Conservation (phyloP, 2,888 invertebrate genomes). For the Luffia ferchaultella region DNA sequence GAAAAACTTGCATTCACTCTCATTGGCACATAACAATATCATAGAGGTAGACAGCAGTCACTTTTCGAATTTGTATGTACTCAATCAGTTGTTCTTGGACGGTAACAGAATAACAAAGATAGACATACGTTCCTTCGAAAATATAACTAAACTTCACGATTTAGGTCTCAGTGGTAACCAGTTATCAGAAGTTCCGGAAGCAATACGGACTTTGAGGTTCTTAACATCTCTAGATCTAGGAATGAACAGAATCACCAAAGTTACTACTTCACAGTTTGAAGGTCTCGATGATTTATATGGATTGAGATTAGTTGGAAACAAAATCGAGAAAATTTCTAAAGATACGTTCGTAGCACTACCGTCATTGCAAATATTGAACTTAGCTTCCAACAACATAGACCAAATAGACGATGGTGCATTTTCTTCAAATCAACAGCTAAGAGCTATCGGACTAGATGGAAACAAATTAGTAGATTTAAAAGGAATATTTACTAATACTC, state of each 20-base stretch:
- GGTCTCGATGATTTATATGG: slow-evolving; percentile 79
- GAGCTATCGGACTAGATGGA: slow-evolving; percentile 79
- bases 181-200: slow-evolving; percentile 74
- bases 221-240: slow-evolving; percentile 83
- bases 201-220: slow-evolving; percentile 73
- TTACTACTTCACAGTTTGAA: slow-evolving; percentile 76
- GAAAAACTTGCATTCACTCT: slow-evolving; percentile 79
- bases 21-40: slow-evolving; percentile 76
- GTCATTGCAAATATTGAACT: slow-evolving; percentile 78
- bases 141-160: slow-evolving; percentile 80
- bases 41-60: slow-evolving; percentile 73
- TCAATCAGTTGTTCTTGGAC: slow-evolving; percentile 78
- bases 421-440: slow-evolving; percentile 74
- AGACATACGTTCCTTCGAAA: slow-evolving; percentile 76
- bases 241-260: slow-evolving; percentile 78
- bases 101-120: slow-evolving; percentile 76
- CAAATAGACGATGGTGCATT: slow-evolving; percentile 82
- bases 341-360: slow-evolving; percentile 77
- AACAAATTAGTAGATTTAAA: slow-evolving; percentile 81
- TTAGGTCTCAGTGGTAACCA: slow-evolving; percentile 78
- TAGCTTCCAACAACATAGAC: slow-evolving; percentile 81
- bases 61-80: slow-evolving; percentile 76
- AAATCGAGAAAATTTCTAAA: slow-evolving; percentile 77
- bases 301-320: slow-evolving; percentile 81
- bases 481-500: slow-evolving; percentile 77